These are phyloP conservation scores for Tragulus kanchil DNA, from an alignment of 2,113 vertebrate genomes.

Conservation along the genomic window DNA sequence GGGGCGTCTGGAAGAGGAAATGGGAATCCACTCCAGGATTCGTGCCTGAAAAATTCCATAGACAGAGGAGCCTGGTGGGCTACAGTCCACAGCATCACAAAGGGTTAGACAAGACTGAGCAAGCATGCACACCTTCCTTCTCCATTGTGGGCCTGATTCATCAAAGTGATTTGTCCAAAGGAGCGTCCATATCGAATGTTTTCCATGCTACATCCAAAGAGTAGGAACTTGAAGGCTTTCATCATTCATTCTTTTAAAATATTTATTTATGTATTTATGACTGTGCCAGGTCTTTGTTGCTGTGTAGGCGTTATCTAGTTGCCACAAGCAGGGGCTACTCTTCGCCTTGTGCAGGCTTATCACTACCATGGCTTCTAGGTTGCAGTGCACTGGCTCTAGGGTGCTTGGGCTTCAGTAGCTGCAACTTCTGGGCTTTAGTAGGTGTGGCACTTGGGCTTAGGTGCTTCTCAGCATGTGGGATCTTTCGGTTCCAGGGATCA, in stretches of 20 bases:
- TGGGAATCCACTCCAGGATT: background rate
- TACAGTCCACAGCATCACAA: background rate
- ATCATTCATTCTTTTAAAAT: background rate
- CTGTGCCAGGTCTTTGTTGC: too few relatives aligned
- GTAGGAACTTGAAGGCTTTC: background rate
- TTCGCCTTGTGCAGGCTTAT: too few relatives aligned
- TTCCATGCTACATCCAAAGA: background rate
- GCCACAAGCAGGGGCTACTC: too few relatives aligned
- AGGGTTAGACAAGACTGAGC: background rate
- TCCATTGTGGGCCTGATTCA: background rate
- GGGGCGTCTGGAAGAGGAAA: background rate
- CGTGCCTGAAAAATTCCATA: background rate
- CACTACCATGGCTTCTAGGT: too few relatives aligned
- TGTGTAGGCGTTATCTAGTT: too few relatives aligned
- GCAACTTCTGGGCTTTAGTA: too few relatives aligned
- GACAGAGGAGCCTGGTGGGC: background rate
- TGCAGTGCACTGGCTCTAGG: too few relatives aligned
- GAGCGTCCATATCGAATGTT: background rate
- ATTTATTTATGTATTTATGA: too few relatives aligned
- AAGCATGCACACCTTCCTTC: background rate
- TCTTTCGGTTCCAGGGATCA: too few relatives aligned
- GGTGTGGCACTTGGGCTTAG: too few relatives aligned
- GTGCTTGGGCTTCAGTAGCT: too few relatives aligned
- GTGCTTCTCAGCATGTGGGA: too few relatives aligned
- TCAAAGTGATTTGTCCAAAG: background rate